Evolutionary conservation across 1,140 invertebrate species (phyloP), one percentile per base, ranked within the genome.

Genomic region (Bombus sylvicola): DNA sequence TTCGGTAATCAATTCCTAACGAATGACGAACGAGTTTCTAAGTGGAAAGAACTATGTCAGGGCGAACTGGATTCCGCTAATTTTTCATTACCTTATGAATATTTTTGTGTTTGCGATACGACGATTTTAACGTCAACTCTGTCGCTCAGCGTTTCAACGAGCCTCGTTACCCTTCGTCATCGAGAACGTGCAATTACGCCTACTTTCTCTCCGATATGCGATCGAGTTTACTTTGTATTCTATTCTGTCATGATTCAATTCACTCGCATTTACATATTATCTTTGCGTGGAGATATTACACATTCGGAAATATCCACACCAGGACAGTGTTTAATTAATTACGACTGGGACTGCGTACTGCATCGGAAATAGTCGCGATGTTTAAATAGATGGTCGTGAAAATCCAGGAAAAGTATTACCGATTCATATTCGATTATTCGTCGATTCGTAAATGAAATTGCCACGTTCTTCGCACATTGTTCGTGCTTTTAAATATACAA

Each of bases 1-100:
- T n/a, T 64, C 53, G 89, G 80, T 88, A 88, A 90, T 90, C 75
- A 68, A 88, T 83, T 86, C 74, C 53, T 90, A 88, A 86, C 76
- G 77, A 78, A 47, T 59, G 83, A 87, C 71, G 18, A 87, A 87
- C 69, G 81, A 74, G 81, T 76, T 84, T 85, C 78, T 53, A 59
- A 86, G 68, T 34, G 84, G 34, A 43, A 28, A 37, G 74, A 66
- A 76, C 57, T 31, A 69, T 86, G 88, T 90, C 89, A 80, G 83
- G 89, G 89, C 64, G 82, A 90, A 72, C 85, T 68, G 78, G 83
- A 89, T 84, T 83, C 88, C 80, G n/a, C 2, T 18, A 18, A 64
- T 79, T 80, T 86, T 76, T 76, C 59, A n/a, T 39, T 25, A 3
- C 10, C 43, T 41, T 83, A 28, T 57, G 31, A 77, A 88, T 64